Percentiles rank a stretch among this genome's conserved stretches.
Conservation (phyloP, 1,140 invertebrate genomes). For the Drosophila nasuta region DNA sequence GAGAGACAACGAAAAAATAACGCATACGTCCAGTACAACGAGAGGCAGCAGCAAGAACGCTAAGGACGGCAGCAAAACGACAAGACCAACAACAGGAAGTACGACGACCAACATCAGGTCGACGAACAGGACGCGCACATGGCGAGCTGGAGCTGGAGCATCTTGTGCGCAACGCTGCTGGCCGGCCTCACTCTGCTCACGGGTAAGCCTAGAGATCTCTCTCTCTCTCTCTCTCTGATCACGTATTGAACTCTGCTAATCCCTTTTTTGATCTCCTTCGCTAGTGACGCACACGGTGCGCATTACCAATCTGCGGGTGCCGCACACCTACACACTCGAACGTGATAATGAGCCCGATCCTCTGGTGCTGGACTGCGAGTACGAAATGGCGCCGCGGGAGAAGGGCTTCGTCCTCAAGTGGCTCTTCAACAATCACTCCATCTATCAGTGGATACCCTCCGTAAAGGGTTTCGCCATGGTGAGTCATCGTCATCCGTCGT, state of each 20-base stretch:
- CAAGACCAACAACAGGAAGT: slow-evolving; percentile 23
- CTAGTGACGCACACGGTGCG: slow-evolving; percentile 76
- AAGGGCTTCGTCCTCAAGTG: slow-evolving; percentile 84
- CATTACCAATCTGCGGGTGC: slow-evolving; percentile 83
- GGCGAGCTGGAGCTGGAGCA: slow-evolving; percentile 68
- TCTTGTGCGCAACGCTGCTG: slow-evolving; percentile 67
- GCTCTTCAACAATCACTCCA: slow-evolving; percentile 83
- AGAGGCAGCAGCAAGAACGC: slow-evolving; percentile 17
- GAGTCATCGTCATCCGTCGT: slow-evolving; percentile 53
- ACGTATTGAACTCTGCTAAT: too few species aligned
- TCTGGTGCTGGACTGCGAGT: slow-evolving; percentile 83
- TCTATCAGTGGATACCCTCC: slow-evolving; percentile 85
- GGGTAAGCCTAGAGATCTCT: slow-evolving; percentile 43
- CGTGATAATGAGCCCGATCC: slow-evolving; percentile 79
- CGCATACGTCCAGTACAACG: slow-evolving; percentile 47
- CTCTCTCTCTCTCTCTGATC: background rate
- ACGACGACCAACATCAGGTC: slow-evolving; percentile 44
- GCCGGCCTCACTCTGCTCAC: slow-evolving; percentile 78
- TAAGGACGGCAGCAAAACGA: slow-evolving; percentile 36
- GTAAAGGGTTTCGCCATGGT: slow-evolving; percentile 84
- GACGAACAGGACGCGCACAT: slow-evolving; percentile 58
- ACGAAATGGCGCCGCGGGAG: slow-evolving; percentile 75
- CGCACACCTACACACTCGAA: slow-evolving; percentile 80
- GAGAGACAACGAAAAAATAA: slow-evolving; percentile 14
- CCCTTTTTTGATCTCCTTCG: background rate